Conservation (phyloP, 2,888 invertebrate species). For the Drosophila meridionalis region DNA sequence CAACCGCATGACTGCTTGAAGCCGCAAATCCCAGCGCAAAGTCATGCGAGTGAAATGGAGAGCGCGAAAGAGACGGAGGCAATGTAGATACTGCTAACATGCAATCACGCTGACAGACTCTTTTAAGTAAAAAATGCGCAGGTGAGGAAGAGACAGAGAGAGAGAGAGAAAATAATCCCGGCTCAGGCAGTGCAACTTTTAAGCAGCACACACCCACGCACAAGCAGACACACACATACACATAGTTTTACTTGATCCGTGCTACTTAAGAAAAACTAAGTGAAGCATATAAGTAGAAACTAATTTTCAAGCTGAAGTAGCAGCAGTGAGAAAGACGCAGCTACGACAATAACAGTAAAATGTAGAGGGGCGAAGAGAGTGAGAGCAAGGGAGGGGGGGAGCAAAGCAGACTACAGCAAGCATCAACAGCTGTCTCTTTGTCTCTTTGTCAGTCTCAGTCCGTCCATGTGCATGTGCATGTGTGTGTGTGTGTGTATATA, state of each 20-base stretch:
- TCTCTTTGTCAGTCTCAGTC: conserved; percentile 22
- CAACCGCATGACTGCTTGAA: conserved; percentile 51
- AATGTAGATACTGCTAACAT: conserved; percentile 54
- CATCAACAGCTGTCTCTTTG: conserved; percentile 55
- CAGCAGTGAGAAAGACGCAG: conserved; percentile 51
- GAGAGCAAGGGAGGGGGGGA: conserved; percentile 3
- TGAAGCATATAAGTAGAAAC: conserved; percentile 80
- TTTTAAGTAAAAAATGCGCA: conserved; percentile 74
- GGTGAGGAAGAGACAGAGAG: conserved; percentile 50
- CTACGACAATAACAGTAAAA: conserved; percentile 39
- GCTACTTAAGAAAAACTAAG: conserved; percentile 80
- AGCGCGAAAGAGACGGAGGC: background rate
- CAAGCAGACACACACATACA: conserved; percentile 12
- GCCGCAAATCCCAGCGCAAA: conserved; percentile 55
- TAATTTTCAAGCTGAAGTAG: conserved; percentile 78
- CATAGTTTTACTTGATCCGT: conserved; percentile 66
- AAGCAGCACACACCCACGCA: conserved; percentile 51
- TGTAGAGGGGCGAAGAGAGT: conserved; percentile 1
- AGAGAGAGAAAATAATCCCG: conserved; percentile 60
- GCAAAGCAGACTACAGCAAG: conserved; percentile 26
- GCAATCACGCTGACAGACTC: conserved; percentile 78
- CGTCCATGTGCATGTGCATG: conserved; percentile 12
- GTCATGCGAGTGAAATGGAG: background rate
- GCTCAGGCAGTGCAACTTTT: conserved; percentile 52
- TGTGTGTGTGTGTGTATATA: conserved; percentile 7